Percentiles rank a stretch among this genome's conserved stretches.
These are phyloP conservation scores for Drosophila varians DNA, from an alignment of 1,140 invertebrate species.

Conservation along the genomic window DNA sequence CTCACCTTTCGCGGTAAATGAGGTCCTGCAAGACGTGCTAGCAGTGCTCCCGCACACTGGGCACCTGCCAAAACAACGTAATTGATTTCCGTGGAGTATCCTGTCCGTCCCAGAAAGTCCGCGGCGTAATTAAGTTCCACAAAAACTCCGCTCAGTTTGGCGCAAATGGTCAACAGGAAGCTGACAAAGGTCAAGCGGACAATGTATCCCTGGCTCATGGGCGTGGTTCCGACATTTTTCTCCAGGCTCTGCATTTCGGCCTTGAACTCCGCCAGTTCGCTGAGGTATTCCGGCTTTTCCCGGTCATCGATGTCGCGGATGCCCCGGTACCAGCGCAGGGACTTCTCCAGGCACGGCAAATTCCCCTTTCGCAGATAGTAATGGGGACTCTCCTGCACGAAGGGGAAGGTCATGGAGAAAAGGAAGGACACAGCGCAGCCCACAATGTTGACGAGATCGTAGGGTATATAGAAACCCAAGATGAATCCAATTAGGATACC, in stretches of 20 bases:
- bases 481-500: constrained; percentile 66
- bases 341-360: constrained; percentile 84
- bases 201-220: constrained; percentile 52
- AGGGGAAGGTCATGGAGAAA: constrained; percentile 85
- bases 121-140: constrained; percentile 64
- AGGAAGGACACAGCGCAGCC: constrained; percentile 85
- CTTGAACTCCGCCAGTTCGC: constrained; percentile 63
- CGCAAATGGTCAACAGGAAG: constrained; percentile 62
- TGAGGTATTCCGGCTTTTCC: constrained; percentile 60
- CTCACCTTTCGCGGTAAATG: constrained; percentile 55
- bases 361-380: constrained; percentile 85
- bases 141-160: constrained; percentile 65
- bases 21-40: constrained; percentile 54
- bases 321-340: constrained; percentile 84
- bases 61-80: constrained; percentile 52
- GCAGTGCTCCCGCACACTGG: constrained; percentile 47
- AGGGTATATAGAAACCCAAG: constrained; percentile 50
- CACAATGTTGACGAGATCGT: constrained; percentile 56
- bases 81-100: constrained; percentile 49
- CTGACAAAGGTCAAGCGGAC: constrained; percentile 51
- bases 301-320: constrained; percentile 71
- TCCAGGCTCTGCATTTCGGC: constrained; percentile 26
- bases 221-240: constrained; percentile 28
- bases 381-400: constrained; percentile 87
- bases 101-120: constrained; percentile 61